Evolutionary conservation across 2,888 invertebrate genomes (phyloP).

Genomic region (Argyresthia albistria): DNA sequence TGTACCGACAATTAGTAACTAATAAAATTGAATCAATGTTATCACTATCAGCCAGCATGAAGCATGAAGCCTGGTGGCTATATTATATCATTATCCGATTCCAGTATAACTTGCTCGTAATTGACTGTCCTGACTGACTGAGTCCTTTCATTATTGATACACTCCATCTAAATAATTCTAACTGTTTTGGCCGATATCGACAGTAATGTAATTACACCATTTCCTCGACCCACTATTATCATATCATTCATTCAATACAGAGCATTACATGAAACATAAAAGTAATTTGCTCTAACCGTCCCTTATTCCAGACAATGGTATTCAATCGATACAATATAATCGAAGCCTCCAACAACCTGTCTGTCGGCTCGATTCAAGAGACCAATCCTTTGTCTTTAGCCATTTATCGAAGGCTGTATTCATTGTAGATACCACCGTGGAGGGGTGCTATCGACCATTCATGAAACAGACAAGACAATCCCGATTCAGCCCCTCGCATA

Average conservation of each 20-base stretch:
- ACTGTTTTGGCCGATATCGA: no score
- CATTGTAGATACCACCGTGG: slow-evolving; percentile 51
- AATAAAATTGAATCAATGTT: no score
- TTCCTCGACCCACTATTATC: no score
- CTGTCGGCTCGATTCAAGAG: slow-evolving; percentile 64
- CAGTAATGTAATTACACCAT: no score
- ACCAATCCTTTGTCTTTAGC: slow-evolving; percentile 69
- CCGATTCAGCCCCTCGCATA: slow-evolving; percentile 59
- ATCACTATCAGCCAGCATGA: no score
- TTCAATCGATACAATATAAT: slow-evolving; percentile 70
- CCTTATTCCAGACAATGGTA: slow-evolving; percentile 59
- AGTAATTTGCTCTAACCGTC: slow-evolving; percentile 70
- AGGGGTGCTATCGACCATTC: slow-evolving; percentile 67
- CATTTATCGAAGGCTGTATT: slow-evolving; percentile 66
- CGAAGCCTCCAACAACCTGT: slow-evolving; percentile 65
- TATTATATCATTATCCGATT: no score
- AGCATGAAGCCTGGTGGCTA: no score
- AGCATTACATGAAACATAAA: slow-evolving; percentile 45
- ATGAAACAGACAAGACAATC: slow-evolving; percentile 67
- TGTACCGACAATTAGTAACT: no score
- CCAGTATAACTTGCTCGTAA: no score
- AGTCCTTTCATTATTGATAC: no score
- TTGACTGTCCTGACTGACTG: no score
- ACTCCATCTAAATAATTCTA: no score
- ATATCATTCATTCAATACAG: slow-evolving; percentile 5